phyloP scores from a whole-genome alignment of 2,797 vertebrate genomes.

The Carapus acus region DNA sequence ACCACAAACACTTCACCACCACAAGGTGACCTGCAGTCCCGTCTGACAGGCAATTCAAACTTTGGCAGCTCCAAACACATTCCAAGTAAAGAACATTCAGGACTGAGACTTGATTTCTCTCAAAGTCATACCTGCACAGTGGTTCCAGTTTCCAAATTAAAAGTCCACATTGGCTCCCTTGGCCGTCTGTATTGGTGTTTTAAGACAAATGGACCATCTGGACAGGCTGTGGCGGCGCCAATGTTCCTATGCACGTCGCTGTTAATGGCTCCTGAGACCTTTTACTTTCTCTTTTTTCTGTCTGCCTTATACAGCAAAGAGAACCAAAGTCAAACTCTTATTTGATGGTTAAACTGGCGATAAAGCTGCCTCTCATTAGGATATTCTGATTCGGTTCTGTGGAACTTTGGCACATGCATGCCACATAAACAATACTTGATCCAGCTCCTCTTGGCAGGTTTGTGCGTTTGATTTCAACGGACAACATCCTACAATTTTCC shows the following conservation, averaged over 20 bases:
- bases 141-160: too few species aligned
- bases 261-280: constrained; percentile 25
- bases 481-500: too few species aligned
- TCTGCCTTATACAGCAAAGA: too few species aligned
- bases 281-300: too few species aligned
- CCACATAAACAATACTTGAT: constrained; percentile 44
- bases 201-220: constrained; percentile 25
- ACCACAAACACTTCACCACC: too few species aligned
- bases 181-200: not conserved
- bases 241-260: constrained; percentile 17
- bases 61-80: too few species aligned
- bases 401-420: constrained; percentile 29
- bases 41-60: too few species aligned
- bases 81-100: too few species aligned
- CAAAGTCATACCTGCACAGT: not conserved
- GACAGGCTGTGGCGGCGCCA: not conserved
- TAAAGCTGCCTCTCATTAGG: constrained; percentile 22
- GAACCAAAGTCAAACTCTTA: too few species aligned
- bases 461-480: too few species aligned
- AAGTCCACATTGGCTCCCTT: constrained; percentile 5
- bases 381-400: constrained; percentile 23
- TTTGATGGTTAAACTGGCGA: too few species aligned
- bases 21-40: too few species aligned
- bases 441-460: constrained; percentile 39
- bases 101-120: constrained; percentile 2